Evolutionary conservation across 2,888 invertebrate species (phyloP), one percentile per base, ranked within the genome.

Genomic region (Bhutanitis thaidina): DNA sequence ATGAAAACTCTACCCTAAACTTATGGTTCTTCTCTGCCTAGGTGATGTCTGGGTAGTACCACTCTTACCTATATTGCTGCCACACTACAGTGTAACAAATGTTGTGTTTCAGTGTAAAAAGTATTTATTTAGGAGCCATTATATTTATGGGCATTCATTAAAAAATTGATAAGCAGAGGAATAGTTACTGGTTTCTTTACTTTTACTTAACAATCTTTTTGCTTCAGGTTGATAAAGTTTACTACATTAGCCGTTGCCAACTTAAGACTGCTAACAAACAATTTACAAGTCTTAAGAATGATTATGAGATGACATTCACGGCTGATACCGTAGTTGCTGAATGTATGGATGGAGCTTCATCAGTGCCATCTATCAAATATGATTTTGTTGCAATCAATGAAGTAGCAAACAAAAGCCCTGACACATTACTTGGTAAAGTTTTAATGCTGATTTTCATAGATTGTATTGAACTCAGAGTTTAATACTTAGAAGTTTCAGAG

Each of bases 251-350:
- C 39, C 94, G 94, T 55, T 96, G 95, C 57, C 90, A 91, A 39
- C 80, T 99, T n/a, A 98, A 98, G 77, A 92, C 96, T 1, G 98
- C 99, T 0, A 98, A 99, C 80, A 98, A 97, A 72, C 94, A 96
- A 70, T 99, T 91, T 77, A 91, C 92, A 29, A 91, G 90, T 32
- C 78, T 98, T 5, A 95, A 96, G 60, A 97, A 98, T 74, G 98
- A 99, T 74, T 99, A 98, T 69, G 99, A 99, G 79, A 95, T 99
- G 94, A 94, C 96, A 1, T 93, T 98, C 68, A 93, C 90, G 9
- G 80, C 85, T 7, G 97, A 98, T 38, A 94, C 97, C 0, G 90
- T 90, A 0, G 89, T 92, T 0, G 89, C 91, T 3, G 85, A 84
- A 53, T 92, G 92, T 59, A 85, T 81, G 54, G 93, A 92, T 20